Evolutionary conservation across 2,797 vertebrate genomes (phyloP).

Genomic region (Sebastes ruberrimus): DNA sequence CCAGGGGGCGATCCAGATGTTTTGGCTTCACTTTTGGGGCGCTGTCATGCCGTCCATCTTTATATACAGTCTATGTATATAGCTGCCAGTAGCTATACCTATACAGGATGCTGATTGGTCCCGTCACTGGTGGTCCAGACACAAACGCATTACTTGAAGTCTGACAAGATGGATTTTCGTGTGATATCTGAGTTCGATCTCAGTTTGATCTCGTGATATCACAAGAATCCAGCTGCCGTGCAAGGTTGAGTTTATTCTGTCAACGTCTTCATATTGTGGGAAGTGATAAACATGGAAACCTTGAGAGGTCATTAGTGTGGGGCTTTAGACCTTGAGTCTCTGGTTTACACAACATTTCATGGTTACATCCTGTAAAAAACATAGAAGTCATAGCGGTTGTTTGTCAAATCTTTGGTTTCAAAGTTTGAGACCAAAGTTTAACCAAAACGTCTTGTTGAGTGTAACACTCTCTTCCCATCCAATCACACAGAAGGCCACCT

Average conservation of each 20-base stretch:
- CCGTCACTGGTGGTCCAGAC: rapidly evolving
- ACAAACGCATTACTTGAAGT: rapidly evolving
- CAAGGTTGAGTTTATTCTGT: background rate
- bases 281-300: background rate
- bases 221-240: background rate
- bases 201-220: background rate
- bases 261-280: background rate
- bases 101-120: too few relatives aligned
- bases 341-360: background rate
- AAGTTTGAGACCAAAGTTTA: background rate
- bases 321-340: background rate
- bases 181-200: background rate
- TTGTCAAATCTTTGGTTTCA: background rate
- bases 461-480: background rate
- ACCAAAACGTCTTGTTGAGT: background rate
- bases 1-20: too few relatives aligned
- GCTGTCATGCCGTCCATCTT: too few relatives aligned
- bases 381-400: background rate
- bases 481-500: conserved; percentile 4
- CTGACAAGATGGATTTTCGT: background rate
- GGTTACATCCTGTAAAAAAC: background rate
- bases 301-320: background rate
- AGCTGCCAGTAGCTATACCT: too few relatives aligned
- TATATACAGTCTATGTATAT: rapidly evolving
- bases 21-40: too few relatives aligned